phyloP scores from a whole-genome alignment of 1,140 invertebrate species.

The Aricia agestis region DNA sequence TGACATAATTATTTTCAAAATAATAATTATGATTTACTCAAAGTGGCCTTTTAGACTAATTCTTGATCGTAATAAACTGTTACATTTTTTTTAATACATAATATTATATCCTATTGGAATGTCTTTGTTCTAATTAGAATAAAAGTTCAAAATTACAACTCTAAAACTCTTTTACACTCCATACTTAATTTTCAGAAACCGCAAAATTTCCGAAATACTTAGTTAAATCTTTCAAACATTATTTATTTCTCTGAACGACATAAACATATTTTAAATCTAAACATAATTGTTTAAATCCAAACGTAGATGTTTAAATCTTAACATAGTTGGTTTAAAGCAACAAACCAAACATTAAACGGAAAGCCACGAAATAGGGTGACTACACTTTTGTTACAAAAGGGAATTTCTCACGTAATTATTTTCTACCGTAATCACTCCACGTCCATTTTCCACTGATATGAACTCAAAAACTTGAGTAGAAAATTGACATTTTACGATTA shows the following conservation, averaged over 20 bases:
- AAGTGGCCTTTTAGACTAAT: neutral
- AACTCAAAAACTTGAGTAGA: constrained; percentile 29
- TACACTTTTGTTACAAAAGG: constrained; percentile 47
- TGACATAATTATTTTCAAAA: too few species aligned
- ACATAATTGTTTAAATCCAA: too few species aligned
- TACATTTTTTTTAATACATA: neutral
- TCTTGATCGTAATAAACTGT: neutral
- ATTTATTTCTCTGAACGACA: too few species aligned
- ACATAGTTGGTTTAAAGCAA: too few species aligned
- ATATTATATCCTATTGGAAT: neutral
- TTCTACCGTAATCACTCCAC: constrained; percentile 46
- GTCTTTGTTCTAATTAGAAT: neutral
- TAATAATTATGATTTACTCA: too few species aligned
- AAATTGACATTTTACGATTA: constrained; percentile 59
- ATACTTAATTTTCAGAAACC: neutral
- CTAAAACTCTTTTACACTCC: neutral
- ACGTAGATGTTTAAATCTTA: too few species aligned
- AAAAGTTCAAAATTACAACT: neutral
- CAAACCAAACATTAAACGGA: neutral
- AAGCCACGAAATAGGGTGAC: constrained; percentile 46
- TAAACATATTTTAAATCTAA: neutral
- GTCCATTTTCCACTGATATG: constrained; percentile 40
- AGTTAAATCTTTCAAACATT: too few species aligned
- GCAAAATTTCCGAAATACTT: too few species aligned
- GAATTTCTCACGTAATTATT: constrained; percentile 29